Percentiles rank a stretch among this genome's conserved stretches.
phyloP scores from a whole-genome alignment of 2,888 invertebrate genomes.

The Synergus gifuensis region DNA sequence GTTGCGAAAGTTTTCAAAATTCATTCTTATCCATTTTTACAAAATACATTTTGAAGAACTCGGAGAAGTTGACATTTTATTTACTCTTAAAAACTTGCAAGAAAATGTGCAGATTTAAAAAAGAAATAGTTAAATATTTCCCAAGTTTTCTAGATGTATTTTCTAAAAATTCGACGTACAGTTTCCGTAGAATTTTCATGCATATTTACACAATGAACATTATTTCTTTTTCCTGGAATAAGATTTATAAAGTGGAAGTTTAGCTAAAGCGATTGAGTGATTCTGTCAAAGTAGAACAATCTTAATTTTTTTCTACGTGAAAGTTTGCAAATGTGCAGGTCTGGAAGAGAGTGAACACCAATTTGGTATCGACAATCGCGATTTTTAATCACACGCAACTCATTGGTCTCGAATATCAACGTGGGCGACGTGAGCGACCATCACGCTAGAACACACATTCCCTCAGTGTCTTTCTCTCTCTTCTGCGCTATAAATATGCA shows the following conservation, averaged over 20 bases:
- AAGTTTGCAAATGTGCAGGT: constrained; percentile 24
- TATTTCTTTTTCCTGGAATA: neutral
- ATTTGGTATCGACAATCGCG: constrained; percentile 23
- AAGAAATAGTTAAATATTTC: neutral
- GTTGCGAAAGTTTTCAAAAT: neutral
- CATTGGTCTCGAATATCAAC: constrained; percentile 36
- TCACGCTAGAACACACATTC: constrained; percentile 36
- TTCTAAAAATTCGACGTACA: neutral
- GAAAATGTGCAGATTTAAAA: neutral
- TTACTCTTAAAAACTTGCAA: neutral
- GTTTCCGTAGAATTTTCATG: neutral
- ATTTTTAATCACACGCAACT: constrained; percentile 30
- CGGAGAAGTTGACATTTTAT: neutral
- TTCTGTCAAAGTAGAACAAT: neutral
- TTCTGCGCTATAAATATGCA: constrained; percentile 55
- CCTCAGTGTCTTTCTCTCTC: constrained; percentile 36
- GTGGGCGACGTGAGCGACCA: constrained; percentile 39
- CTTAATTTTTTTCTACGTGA: neutral
- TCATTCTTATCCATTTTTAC: neutral
- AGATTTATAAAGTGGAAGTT: neutral
- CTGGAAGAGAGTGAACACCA: constrained; percentile 9
- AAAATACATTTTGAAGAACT: neutral
- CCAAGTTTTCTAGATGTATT: neutral
- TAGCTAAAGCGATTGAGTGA: neutral
- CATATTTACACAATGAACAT: neutral